Evolutionary conservation across 2,113 vertebrate species (phyloP), one percentile per base, ranked within the genome.

Genomic region (Alligator mississippiensis): DNA sequence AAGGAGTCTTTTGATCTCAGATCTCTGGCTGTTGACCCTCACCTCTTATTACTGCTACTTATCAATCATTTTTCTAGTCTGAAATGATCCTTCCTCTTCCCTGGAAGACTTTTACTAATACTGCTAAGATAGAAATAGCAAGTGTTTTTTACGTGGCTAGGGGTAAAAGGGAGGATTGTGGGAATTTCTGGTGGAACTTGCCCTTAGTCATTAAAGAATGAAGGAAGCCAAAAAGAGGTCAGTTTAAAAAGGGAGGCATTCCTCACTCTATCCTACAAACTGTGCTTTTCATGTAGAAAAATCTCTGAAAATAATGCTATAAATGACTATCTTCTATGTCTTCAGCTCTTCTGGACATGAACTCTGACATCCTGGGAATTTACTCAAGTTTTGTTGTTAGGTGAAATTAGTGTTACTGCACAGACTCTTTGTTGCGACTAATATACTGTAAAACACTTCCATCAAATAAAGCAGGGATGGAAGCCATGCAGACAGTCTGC

Each of bases 151-250:
- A 96, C 88, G 85, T 90, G 91, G 25, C 61, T 2, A 6, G n/a
- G 85, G 85, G 92, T 89, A 77, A 80, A 92, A 87, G 82, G 66
- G 68, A 90, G 89, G 88, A 78, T 84, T 92, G 88, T 90, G 86
- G 85, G 94, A 91, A 93, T 93, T 94, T 77, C 90, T 90, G 95
- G 94, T 58, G 89, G 77, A 61, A 38, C 63, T 91, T 90, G 87
- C 96, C 89, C 95, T 93, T 92, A 64, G 68, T 89, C 94, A 79
- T 86, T 19, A 97, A 90, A 95, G 77, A 94, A 91, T 55, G 74
- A 83, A 96, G 90, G 90, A 92, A 93, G 92, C 82, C 92, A 96
- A 84, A 94, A 97, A 88, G 89, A 96, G 92, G 94, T 97, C 96
- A 97, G 87, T 58, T 93, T 64, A 93, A 95, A 96, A 86, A 97